Evolutionary conservation across 2,888 invertebrate genomes (phyloP), one percentile per base, ranked within the genome.

Genomic region (Loripinus fragilis): DNA sequence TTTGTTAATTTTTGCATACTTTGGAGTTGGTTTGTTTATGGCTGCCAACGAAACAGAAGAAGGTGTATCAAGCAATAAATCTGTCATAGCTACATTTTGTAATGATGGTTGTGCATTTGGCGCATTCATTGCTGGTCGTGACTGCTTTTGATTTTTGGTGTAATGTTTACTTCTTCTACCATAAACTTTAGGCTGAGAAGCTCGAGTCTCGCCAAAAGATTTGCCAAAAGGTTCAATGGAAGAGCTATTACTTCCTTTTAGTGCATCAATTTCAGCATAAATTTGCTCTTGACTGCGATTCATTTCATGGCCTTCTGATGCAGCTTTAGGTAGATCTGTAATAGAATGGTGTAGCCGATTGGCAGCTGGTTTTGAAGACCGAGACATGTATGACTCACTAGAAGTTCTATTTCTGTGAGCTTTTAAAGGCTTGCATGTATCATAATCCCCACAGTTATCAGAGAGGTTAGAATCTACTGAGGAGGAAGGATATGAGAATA

Each of bases 401-500:
- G 42, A n/a, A 42, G 67, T 41, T 67, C 67, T 67, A 10, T n/a
- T 3, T 8, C 41, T 12, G 12, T 67, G 41, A 28, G 41, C 42
- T n/a, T 25, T 38, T 38, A 41, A 25, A 67, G 67, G 67, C 67
- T 42, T 67, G 42, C 67, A 35, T 28, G 78, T 42, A 38, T 81
- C 77, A 81, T 84, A 84, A 23, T 81, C 81, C 45, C 74, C 78
- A 71, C 35, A 72, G 52, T 64, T 76, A 20, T 78, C 71, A 41
- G 84, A 84, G 12, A 78, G 48, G 20, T 78, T 66, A 55, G 84
- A 84, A 55, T 81, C 84, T 60, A 68, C 42, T 20, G 84, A 84
- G 20, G 83, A 84, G 25, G 81, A 75, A 23, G 84, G 84, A 71
- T 84, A 84, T 1, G 81, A 84, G 68, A 84, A 84, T 67, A 84